A percentile compares a stretch with the other conserved stretches of the same genome.
Evolutionary conservation across 2,113 vertebrate species (phyloP).

Genomic region (Periophthalmodon schlosseri): DNA sequence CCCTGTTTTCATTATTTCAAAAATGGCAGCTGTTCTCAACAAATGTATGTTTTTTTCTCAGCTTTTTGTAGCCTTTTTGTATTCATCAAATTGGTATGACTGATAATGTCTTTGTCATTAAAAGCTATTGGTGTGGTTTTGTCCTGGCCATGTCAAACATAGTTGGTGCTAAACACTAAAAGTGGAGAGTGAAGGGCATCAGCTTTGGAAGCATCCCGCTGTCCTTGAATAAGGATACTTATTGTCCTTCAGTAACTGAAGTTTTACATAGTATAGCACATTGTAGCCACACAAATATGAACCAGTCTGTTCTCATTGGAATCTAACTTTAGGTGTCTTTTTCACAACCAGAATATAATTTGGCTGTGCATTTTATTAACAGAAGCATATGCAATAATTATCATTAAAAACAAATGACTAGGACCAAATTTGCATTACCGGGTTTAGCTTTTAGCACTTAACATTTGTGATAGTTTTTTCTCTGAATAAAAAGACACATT

Average conservation of each 20-base stretch:
- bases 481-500: not conserved
- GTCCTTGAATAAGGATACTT: slow-evolving; percentile 21
- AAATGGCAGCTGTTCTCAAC: slow-evolving; percentile 80
- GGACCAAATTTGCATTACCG: not conserved
- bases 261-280: slow-evolving; percentile 36
- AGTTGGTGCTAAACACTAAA: slow-evolving; percentile 4
- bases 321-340: not conserved
- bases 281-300: slow-evolving; percentile 7
- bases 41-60: slow-evolving; percentile 38
- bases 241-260: slow-evolving; percentile 47
- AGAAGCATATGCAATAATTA: not conserved
- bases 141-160: not conserved
- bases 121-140: slow-evolving; percentile 57
- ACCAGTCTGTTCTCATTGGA: not conserved
- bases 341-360: not conserved
- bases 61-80: slow-evolving; percentile 45
- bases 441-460: slow-evolving; percentile 10
- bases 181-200: slow-evolving; percentile 1
- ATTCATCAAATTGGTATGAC: slow-evolving; percentile 71
- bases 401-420: not conserved
- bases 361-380: not conserved
- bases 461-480: not conserved
- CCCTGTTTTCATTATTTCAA: slow-evolving; percentile 76
- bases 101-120: slow-evolving; percentile 69
- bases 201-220: not conserved